These are phyloP conservation scores for Hydra vulgaris DNA, from an alignment of 30 jellyfish, hydroid and myxozoan species.

Conservation along the genomic window DNA sequence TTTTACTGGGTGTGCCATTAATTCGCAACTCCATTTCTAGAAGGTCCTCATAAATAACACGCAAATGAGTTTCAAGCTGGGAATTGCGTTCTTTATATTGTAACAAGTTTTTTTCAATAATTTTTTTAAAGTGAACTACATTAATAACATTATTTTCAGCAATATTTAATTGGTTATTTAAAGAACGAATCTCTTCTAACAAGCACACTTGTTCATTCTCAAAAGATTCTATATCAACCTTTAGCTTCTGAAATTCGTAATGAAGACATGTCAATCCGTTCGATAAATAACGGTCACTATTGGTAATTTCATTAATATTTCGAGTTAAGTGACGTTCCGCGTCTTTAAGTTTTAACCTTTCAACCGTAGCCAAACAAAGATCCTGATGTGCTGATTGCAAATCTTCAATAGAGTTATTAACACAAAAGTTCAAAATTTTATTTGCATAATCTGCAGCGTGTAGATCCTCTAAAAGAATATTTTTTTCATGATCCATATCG, in stretches of 20 bases:
- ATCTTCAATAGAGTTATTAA: conserved; percentile 43
- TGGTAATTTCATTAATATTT: conserved; percentile 18
- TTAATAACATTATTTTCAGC: conserved; percentile 55
- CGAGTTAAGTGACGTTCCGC: conserved; percentile 50
- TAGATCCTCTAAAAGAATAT: conserved; percentile 49
- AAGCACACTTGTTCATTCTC: conserved; percentile 57
- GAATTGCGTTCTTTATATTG: conserved; percentile 60
- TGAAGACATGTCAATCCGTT: conserved; percentile 49
- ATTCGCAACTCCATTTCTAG: conserved; percentile 51
- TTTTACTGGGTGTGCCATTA: conserved; percentile 39
- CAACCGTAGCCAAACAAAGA: conserved; percentile 62
- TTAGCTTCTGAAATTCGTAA: conserved; percentile 41
- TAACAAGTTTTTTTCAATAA: conserved; percentile 52
- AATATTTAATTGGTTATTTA: conserved; percentile 49
- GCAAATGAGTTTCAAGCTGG: conserved; percentile 60
- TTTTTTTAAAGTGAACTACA: conserved; percentile 51
- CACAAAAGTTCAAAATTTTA: conserved; percentile 20
- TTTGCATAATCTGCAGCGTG: conserved; percentile 43
- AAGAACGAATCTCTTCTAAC: conserved; percentile 41
- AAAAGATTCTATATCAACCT: conserved; percentile 35
- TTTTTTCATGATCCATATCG: conserved; percentile 51
- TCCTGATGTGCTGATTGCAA: conserved; percentile 66
- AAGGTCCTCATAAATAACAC: conserved; percentile 44
- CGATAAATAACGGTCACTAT: conserved; percentile 24
- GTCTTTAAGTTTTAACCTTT: conserved; percentile 74